Conservation (phyloP, 2,797 vertebrate genomes). For the Pelobates cultripes region DNA sequence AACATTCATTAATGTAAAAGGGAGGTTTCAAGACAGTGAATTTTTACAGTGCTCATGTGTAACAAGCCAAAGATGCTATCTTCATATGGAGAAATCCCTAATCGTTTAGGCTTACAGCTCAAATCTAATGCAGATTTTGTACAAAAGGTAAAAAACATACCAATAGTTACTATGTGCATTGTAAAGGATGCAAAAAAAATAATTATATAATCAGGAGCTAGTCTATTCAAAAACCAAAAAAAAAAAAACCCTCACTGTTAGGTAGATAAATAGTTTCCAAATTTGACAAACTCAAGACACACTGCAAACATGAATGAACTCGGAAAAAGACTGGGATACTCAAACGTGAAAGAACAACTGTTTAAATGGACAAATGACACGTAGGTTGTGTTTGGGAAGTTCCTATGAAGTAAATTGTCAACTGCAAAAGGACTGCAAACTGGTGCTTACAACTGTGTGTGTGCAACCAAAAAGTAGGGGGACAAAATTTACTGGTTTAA, state of each 20-base stretch:
- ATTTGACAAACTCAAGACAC: neutral
- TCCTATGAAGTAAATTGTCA: too few relatives aligned
- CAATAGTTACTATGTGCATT: slow-evolving; percentile 29
- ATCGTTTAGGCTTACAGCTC: slow-evolving; percentile 2
- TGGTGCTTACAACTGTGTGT: too few relatives aligned
- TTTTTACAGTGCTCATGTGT: neutral
- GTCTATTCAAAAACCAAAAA: neutral
- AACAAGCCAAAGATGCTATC: neutral
- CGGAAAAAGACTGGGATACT: too few relatives aligned
- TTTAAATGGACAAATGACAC: too few relatives aligned
- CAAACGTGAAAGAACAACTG: too few relatives aligned
- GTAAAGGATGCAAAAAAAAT: neutral
- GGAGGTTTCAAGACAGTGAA: neutral
- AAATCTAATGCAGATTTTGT: slow-evolving; percentile 6
- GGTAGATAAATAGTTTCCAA: neutral
- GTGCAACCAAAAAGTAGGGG: too few relatives aligned
- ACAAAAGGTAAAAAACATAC: slow-evolving; percentile 31
- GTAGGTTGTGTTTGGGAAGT: too few relatives aligned
- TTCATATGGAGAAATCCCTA: neutral
- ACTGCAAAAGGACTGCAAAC: too few relatives aligned
- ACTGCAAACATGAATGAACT: too few relatives aligned
- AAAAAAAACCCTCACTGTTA: neutral
- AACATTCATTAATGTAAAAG: neutral
- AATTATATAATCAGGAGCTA: neutral
- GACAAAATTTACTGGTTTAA: neutral